Evolutionary conservation across 2,113 vertebrate species (phyloP).

Genomic region (Trichechus manatus): DNA sequence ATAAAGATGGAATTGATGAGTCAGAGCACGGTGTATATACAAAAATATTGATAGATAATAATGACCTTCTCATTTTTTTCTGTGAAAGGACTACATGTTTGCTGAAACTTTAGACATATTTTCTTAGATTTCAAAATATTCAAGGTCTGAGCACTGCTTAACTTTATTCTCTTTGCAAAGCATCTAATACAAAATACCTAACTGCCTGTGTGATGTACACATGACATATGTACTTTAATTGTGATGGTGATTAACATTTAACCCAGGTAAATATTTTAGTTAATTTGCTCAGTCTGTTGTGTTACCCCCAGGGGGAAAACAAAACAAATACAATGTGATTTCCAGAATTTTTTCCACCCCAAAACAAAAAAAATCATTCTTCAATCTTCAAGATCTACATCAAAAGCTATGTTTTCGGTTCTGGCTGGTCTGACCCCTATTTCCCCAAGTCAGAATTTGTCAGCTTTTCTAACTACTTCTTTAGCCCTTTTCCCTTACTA

Average conservation of each 20-base stretch:
- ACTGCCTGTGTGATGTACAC: background rate
- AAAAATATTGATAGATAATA: background rate
- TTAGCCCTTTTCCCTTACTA: background rate
- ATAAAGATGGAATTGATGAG: background rate
- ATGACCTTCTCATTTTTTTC: background rate
- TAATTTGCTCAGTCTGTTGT: background rate
- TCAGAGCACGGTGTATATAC: background rate
- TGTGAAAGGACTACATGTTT: background rate
- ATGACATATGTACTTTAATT: background rate
- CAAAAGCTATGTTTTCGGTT: background rate
- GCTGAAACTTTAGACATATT: background rate
- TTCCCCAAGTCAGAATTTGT: background rate
- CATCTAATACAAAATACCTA: background rate
- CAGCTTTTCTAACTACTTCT: background rate
- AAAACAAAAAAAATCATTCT: background rate
- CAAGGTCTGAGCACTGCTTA: background rate
- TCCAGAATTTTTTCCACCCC: background rate
- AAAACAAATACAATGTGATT: background rate
- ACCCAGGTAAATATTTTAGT: background rate
- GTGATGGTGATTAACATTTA: background rate
- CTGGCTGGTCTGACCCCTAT: background rate
- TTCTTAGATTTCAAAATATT: background rate
- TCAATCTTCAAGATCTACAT: background rate
- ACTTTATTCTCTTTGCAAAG: background rate
- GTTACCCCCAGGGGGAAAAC: background rate